phyloP scores from a whole-genome alignment of 2,113 vertebrate genomes.

The Chitala chitala region DNA sequence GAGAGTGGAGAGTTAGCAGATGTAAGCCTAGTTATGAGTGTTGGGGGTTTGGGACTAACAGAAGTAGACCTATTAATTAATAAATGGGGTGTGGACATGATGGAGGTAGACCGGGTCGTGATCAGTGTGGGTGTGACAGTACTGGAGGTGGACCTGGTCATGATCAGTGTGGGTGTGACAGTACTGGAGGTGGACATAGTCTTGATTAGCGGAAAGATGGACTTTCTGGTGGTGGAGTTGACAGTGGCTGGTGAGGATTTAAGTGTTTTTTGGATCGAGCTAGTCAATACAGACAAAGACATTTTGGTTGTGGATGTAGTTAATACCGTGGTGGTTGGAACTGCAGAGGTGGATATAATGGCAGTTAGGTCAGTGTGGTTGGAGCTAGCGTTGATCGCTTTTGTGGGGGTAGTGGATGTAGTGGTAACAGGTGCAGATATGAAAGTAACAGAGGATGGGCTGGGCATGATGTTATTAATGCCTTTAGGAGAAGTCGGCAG shows the following conservation, averaged over 20 bases:
- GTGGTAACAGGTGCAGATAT: not conserved
- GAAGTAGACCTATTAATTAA: not conserved
- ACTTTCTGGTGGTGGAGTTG: not conserved
- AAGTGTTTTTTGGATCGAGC: conserved; percentile 18
- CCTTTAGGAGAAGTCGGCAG: not conserved
- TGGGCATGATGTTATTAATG: not conserved
- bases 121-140: conserved; percentile 10
- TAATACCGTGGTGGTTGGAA: too few relatives aligned
- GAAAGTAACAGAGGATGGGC: not conserved
- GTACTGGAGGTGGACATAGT: not conserved
- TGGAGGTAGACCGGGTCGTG: not conserved
- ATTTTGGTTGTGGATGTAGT: too few relatives aligned
- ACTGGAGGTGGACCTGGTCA: not conserved
- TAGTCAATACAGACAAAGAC: too few relatives aligned
- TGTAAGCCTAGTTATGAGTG: not conserved
- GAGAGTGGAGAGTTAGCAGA: not conserved
- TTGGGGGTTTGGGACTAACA: not conserved
- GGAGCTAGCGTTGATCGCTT: not conserved
- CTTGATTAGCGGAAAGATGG: not conserved
- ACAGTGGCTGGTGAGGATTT: conserved; percentile 8
- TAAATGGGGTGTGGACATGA: not conserved
- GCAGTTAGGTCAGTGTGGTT: not conserved
- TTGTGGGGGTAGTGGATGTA: not conserved
- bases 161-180: not conserved
- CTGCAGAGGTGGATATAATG: not conserved